Conservation (phyloP, 35 echinoderm and acorn worm species). For the Diadema setosum region DNA sequence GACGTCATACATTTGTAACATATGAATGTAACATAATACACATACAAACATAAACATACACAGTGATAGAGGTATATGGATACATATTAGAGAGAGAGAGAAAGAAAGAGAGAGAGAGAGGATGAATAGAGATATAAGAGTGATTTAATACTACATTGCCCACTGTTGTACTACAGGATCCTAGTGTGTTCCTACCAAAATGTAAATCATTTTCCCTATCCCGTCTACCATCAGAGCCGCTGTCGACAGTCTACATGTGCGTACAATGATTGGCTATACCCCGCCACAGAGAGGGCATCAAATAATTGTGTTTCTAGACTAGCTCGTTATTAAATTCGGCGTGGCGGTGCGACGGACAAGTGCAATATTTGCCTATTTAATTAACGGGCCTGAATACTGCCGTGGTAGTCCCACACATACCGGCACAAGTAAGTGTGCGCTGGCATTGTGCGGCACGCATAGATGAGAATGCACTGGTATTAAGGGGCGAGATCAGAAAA, state of each 20-base stretch:
- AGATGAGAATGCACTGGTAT: too few relatives aligned
- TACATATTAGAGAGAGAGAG: too few relatives aligned
- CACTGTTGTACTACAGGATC: not conserved
- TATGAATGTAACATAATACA: too few relatives aligned
- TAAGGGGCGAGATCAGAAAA: too few relatives aligned
- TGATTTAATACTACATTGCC: not conserved
- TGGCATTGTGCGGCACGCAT: too few relatives aligned
- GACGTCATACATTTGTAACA: too few relatives aligned
- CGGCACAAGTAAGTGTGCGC: not conserved
- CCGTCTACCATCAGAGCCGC: not conserved
- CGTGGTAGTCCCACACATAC: not conserved
- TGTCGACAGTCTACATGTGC: too few relatives aligned
- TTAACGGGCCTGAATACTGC: not conserved
- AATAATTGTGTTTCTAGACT: slow-evolving; percentile 33
- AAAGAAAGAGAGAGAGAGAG: too few relatives aligned
- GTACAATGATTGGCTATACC: not conserved
- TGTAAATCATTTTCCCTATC: not conserved
- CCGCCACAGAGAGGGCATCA: not conserved
- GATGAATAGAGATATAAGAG: too few relatives aligned
- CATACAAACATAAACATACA: too few relatives aligned
- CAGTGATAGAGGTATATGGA: too few relatives aligned
- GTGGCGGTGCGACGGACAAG: not conserved
- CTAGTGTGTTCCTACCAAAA: not conserved
- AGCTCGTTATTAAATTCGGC: slow-evolving; percentile 13
- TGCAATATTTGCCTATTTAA: slow-evolving; percentile 7